Base-by-base conservation (phyloP, 2,797 vertebrate genomes). In the Molossus molossus region DNA sequence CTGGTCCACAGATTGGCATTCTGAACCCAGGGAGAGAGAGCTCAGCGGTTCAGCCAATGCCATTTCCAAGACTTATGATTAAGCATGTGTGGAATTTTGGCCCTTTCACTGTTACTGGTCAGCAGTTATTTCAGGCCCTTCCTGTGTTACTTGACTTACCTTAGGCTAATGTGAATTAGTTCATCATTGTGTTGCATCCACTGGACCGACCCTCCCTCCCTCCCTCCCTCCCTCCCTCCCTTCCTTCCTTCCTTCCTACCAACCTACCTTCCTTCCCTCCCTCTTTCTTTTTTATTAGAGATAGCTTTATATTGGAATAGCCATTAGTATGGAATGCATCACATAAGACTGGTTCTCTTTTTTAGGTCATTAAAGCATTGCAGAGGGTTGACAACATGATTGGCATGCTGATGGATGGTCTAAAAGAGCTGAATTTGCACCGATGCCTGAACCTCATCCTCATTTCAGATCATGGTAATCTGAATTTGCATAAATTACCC, bases 391-490 rank as follows among this genome's bases (percentile, higher is more conserved):
- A 99, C 97, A 95, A 1, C 55, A 98, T 99, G 57, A 64, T 99
- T 55, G 99, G 99, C 3, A 96, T 98, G 98, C 92, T 99, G 97
- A 99, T 99, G 99, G 99, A 99, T 67, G 99, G 99, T 29, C 99
- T 99, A 64, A 99, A 98, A 75, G 96, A 98, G 96, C 98, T 98
- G 97, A 97, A 98, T 93, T 98, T 99, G 95, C 98, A 99, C 91
- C 98, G 98, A 55, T 99, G 99, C 97, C 98, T 99, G 95, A 99
- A 99, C 94, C 89, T 99, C 83, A 98, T 99, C 90, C 96, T 99
- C 85, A 0, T 99, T 58, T 99, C 99, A 58, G 99, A 99, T 97
- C 99, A 99, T n/a, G 99, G 99, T 99, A 99, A 99, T 98, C 73
- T 83, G 21, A 55, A 15, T 91, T 94, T 76, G 25, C 6, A 45